Evolutionary conservation across 2,888 invertebrate species (phyloP).

Genomic region (Tenthredo livida): DNA sequence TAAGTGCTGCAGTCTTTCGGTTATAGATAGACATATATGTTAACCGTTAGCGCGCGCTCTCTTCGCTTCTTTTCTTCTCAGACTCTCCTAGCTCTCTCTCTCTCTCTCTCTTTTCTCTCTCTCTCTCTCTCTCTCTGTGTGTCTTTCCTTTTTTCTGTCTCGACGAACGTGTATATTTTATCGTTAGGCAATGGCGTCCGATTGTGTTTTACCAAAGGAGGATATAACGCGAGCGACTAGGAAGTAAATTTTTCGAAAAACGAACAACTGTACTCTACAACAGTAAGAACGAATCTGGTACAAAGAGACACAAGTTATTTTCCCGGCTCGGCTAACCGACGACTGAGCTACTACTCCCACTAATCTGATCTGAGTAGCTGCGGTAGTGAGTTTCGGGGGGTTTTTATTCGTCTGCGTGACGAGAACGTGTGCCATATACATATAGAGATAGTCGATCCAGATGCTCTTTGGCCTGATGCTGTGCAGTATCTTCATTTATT

Average conservation of each 20-base stretch:
- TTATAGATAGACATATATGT: slow-evolving; percentile 12
- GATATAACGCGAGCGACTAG: too few species aligned
- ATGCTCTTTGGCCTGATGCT: neutral
- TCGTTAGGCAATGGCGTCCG: neutral
- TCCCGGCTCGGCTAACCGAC: neutral
- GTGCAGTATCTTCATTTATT: neutral
- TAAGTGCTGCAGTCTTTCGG: slow-evolving; percentile 17
- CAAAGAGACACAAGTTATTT: neutral
- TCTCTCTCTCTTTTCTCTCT: neutral
- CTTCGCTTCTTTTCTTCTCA: neutral
- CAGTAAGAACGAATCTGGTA: neutral
- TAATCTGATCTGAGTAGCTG: neutral
- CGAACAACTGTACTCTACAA: neutral
- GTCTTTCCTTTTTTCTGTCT: neutral
- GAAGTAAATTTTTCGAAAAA: too few species aligned
- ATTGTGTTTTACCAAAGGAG: neutral
- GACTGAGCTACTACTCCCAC: slow-evolving; percentile 3
- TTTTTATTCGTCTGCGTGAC: neutral
- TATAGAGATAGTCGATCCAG: neutral
- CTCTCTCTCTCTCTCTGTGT: neutral
- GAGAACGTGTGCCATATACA: neutral
- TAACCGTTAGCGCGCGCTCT: slow-evolving; percentile 16
- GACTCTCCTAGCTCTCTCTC: neutral
- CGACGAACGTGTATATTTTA: neutral
- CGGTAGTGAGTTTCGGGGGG: neutral